Conservation (phyloP, 2,797 vertebrate genomes). For the Sebastes vulpes region DNA sequence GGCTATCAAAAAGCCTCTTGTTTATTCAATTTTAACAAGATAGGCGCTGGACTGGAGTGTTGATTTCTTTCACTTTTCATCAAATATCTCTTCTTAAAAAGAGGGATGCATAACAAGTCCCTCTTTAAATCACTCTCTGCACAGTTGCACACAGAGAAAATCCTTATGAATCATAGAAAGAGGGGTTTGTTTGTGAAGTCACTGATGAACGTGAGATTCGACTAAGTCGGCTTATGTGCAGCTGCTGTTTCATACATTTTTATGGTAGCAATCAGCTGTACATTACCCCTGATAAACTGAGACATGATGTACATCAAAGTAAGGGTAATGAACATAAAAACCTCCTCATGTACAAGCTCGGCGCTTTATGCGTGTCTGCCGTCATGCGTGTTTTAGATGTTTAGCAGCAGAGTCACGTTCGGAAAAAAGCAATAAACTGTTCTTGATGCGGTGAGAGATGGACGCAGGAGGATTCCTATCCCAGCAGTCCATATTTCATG, state of each 20-base stretch:
- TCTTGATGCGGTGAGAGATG: conserved; percentile 54
- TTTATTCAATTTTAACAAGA: conserved; percentile 45
- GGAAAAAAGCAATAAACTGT: conserved; percentile 71
- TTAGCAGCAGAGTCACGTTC: conserved; percentile 62
- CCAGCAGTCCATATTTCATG: conserved; percentile 69
- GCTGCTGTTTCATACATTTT: conserved; percentile 6
- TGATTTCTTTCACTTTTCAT: conserved; percentile 20
- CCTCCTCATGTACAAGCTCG: neutral
- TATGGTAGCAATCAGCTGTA: conserved; percentile 15
- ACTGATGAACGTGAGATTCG: neutral
- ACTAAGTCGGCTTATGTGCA: neutral
- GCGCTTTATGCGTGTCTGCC: conserved; percentile 22
- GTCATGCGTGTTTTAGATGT: conserved; percentile 24
- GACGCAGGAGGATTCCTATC: conserved; percentile 51
- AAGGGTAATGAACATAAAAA: conserved; percentile 25
- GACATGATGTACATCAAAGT: conserved; percentile 23
- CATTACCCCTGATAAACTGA: conserved; percentile 17
- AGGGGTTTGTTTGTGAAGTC: conserved; percentile 3
- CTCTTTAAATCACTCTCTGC: neutral
- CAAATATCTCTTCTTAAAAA: conserved; percentile 2
- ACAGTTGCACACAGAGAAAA: neutral
- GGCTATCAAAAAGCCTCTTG: conserved; percentile 22
- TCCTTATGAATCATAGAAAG: conserved; percentile 1
- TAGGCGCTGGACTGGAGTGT: neutral
- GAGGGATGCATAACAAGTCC: neutral